A percentile compares a stretch with the other conserved stretches of the same genome.
phyloP scores from a whole-genome alignment of 64 coral and sea anemone species.

The Montipora cactus region DNA sequence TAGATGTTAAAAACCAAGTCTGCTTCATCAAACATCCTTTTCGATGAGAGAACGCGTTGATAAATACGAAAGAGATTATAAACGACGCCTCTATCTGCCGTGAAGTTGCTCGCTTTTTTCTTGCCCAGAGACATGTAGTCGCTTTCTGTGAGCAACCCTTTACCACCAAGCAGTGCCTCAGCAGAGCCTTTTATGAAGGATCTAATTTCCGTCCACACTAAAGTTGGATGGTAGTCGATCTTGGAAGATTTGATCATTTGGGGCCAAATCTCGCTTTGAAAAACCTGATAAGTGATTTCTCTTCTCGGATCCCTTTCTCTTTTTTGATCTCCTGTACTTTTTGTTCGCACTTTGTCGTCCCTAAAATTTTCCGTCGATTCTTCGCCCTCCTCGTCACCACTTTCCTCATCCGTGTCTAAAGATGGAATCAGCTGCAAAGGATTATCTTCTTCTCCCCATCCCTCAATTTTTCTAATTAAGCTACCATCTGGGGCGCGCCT shows the following conservation, averaged over 20 bases:
- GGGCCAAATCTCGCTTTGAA: slow-evolving; percentile 89
- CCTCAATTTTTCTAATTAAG: slow-evolving; percentile 76
- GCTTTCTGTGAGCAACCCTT: slow-evolving; percentile 67
- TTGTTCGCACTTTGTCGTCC: neutral
- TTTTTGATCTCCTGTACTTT: neutral
- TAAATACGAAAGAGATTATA: slow-evolving; percentile 82
- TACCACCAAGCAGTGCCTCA: slow-evolving; percentile 71
- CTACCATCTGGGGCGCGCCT: slow-evolving; percentile 77
- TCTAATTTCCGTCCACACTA: slow-evolving; percentile 99
- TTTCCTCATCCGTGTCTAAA: slow-evolving; percentile 26
- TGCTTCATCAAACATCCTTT: slow-evolving; percentile 92
- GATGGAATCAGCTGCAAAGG: slow-evolving; percentile 73
- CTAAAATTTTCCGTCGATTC: slow-evolving; percentile 3
- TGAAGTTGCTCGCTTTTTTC: slow-evolving; percentile 94
- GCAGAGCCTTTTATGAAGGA: slow-evolving; percentile 99
- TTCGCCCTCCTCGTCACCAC: slow-evolving; percentile 68
- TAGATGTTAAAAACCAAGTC: slow-evolving; percentile 84
- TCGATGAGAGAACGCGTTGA: slow-evolving; percentile 35
- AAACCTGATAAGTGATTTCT: slow-evolving; percentile 91
- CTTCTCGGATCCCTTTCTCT: slow-evolving; percentile 66
- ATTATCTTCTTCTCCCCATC: slow-evolving; percentile 95
- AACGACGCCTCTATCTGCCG: slow-evolving; percentile 70
- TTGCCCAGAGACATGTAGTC: slow-evolving; percentile 79
- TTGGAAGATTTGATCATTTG: slow-evolving; percentile 80
- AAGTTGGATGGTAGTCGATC: slow-evolving; percentile 86